Conservation (phyloP, 1,140 invertebrate genomes). For the Caenorhabditis latens region DNA sequence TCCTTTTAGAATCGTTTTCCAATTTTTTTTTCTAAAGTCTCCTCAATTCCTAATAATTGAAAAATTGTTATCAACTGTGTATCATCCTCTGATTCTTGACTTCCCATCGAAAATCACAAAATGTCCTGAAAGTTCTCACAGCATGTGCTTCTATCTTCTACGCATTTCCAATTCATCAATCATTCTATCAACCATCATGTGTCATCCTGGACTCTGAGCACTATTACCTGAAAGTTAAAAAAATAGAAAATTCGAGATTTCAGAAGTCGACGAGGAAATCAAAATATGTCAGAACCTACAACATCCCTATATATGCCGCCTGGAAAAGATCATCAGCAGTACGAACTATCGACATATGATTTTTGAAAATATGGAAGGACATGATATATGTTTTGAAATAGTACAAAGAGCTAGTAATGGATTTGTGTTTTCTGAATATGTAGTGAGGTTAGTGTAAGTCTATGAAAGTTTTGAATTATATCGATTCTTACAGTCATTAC, state of each 20-base stretch:
- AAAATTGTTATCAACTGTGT: background rate
- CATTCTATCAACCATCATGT: slow-evolving; percentile 52
- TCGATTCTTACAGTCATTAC: slow-evolving; percentile 73
- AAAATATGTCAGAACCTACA: slow-evolving; percentile 99
- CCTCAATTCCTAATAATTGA: background rate
- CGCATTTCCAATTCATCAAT: slow-evolving; percentile 45
- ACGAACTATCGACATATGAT: slow-evolving; percentile 83
- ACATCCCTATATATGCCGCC: slow-evolving; percentile 97
- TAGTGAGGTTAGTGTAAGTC: slow-evolving; percentile 86
- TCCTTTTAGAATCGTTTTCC: no score
- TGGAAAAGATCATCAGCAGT: slow-evolving; percentile 89
- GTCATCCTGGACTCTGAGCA: background rate
- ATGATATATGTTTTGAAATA: slow-evolving; percentile 97
- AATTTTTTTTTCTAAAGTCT: background rate
- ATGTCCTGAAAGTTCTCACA: slow-evolving; percentile 39
- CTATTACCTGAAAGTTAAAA: slow-evolving; percentile 5
- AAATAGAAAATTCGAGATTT: background rate
- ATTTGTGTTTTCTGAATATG: slow-evolving; percentile 98
- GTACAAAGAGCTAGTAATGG: slow-evolving; percentile 92
- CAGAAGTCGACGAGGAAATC: slow-evolving; percentile 94
- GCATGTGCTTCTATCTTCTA: slow-evolving; percentile 13
- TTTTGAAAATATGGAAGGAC: slow-evolving; percentile 81
- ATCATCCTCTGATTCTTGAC: background rate
- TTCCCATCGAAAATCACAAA: slow-evolving; percentile 16
- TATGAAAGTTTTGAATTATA: background rate